These are phyloP conservation scores for Hippocampus guttulatus DNA, from an alignment of 2,113 vertebrate species.

Conservation along the genomic window DNA sequence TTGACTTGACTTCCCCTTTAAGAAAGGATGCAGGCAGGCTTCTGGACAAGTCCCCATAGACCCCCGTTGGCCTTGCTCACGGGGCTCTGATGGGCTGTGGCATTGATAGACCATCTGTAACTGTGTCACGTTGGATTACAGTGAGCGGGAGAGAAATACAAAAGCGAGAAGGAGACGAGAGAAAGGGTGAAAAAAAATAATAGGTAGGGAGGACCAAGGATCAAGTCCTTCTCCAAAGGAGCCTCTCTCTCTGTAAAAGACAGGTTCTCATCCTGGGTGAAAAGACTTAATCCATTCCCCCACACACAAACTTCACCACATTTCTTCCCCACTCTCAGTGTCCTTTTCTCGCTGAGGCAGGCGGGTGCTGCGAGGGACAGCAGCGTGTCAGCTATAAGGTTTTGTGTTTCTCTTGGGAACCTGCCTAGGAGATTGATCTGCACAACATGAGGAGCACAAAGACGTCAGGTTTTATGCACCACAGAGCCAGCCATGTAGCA, in stretches of 20 bases:
- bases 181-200: constrained; percentile 58
- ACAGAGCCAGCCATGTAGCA: constrained; percentile 41
- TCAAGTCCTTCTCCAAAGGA: constrained; percentile 67
- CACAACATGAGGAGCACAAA: constrained; percentile 56
- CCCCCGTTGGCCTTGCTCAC: constrained; percentile 66
- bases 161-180: constrained; percentile 67
- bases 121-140: constrained; percentile 82
- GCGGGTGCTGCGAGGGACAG: constrained; percentile 51
- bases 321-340: constrained; percentile 5
- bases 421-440: constrained; percentile 62
- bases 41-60: constrained; percentile 55
- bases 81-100: constrained; percentile 75
- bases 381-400: constrained; percentile 58
- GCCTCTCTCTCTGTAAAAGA: constrained; percentile 51
- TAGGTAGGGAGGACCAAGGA: constrained; percentile 45
- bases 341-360: background rate
- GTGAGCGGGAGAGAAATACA: constrained; percentile 62
- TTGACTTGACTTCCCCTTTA: background rate
- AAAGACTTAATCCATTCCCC: constrained; percentile 67
- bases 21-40: constrained; percentile 24
- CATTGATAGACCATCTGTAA: constrained; percentile 82
- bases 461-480: constrained; percentile 51
- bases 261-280: constrained; percentile 67
- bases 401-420: constrained; percentile 67
- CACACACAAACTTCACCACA: constrained; percentile 28